Evolutionary conservation across 2,113 vertebrate genomes (phyloP).

Genomic region (Chaenocephalus aceratus): DNA sequence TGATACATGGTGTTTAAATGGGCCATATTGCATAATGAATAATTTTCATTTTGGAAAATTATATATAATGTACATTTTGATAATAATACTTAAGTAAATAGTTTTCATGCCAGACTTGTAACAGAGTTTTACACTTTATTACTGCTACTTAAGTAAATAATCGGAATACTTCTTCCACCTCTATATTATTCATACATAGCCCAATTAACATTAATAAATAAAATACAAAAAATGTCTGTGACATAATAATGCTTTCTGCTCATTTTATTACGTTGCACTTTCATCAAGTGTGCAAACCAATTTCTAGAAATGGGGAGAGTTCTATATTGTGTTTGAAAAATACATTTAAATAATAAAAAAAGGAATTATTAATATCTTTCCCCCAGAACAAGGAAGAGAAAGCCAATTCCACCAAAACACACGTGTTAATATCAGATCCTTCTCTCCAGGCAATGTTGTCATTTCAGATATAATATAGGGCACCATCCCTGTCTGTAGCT

Average conservation of each 20-base stretch:
- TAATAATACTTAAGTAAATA: too few species aligned
- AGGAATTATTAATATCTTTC: background rate
- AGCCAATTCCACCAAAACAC: background rate
- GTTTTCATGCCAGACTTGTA: too few species aligned
- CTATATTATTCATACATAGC: background rate
- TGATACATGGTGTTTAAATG: too few species aligned
- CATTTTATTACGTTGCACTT: background rate
- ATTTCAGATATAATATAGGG: background rate
- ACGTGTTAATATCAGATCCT: background rate
- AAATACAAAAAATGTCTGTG: background rate
- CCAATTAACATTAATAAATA: background rate
- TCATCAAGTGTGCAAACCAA: background rate
- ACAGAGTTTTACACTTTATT: too few species aligned
- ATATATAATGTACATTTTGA: too few species aligned
- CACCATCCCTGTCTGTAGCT: background rate
- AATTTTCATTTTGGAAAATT: too few species aligned
- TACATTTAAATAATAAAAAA: background rate
- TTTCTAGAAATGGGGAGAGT: background rate
- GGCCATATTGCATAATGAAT: too few species aligned
- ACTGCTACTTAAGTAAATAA: too few species aligned
- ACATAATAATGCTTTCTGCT: background rate
- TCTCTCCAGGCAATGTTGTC: background rate
- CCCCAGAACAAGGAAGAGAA: background rate
- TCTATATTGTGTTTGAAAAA: conserved; percentile 7
- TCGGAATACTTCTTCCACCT: background rate